phyloP scores from a whole-genome alignment of 2,888 invertebrate species.

The Poecilobothrus nobilitatus region DNA sequence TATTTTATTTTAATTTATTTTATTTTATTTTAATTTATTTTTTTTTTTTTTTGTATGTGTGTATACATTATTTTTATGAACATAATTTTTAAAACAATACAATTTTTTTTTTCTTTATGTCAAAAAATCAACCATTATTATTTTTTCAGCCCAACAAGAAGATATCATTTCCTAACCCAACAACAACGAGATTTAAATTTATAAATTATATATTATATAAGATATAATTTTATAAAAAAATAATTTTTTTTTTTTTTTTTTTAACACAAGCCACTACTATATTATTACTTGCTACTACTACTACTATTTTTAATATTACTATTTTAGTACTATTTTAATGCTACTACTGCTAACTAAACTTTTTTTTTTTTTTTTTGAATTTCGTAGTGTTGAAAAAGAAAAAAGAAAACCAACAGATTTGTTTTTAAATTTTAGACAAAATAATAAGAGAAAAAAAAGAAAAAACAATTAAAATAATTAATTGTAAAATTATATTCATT shows the following conservation, averaged over 20 bases:
- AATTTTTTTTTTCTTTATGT: not conserved
- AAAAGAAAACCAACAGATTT: too few relatives aligned
- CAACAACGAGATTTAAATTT: not conserved
- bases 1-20: not conserved
- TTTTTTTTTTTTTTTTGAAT: too few relatives aligned
- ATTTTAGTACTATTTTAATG: too few relatives aligned
- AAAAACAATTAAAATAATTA: too few relatives aligned
- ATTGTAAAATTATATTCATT: too few relatives aligned
- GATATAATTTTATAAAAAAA: too few relatives aligned
- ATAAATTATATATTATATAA: too few relatives aligned
- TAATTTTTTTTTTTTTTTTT: not conserved
- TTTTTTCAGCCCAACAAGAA: not conserved
- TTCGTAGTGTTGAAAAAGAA: too few relatives aligned
- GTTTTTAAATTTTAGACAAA: too few relatives aligned
- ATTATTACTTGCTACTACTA: constrained; percentile 1
- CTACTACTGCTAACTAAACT: not conserved
- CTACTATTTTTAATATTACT: not conserved
- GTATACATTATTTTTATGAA: too few relatives aligned
- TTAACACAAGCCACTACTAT: not conserved
- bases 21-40: not conserved
- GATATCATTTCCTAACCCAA: not conserved
- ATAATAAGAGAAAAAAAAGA: too few relatives aligned
- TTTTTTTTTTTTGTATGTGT: too few relatives aligned
- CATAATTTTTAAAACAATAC: not conserved
- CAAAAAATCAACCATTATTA: not conserved